Evolutionary conservation across 2,113 vertebrate species (phyloP).

Genomic region (Crotophaga sulcirostris): DNA sequence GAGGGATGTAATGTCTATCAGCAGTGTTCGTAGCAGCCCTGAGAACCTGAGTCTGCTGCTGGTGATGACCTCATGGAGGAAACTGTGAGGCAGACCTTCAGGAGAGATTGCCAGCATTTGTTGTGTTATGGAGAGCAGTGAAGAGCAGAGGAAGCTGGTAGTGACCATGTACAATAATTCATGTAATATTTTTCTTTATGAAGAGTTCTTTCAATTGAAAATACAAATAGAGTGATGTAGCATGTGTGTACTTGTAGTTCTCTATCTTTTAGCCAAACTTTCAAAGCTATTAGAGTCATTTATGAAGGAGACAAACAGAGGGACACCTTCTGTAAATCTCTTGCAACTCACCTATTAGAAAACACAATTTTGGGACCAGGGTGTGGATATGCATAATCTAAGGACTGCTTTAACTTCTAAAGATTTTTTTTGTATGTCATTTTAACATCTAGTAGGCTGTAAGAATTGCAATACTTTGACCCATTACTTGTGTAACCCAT

Average conservation of each 20-base stretch:
- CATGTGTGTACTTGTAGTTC: neutral
- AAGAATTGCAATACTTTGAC: neutral
- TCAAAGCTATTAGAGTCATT: neutral
- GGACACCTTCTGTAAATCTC: neutral
- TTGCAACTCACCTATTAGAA: neutral
- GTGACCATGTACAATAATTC: neutral
- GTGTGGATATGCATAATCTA: neutral
- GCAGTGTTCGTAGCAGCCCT: neutral
- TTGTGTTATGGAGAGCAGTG: neutral
- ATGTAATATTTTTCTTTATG: neutral
- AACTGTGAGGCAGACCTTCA: rapidly evolving
- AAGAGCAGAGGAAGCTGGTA: neutral
- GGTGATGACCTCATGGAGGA: neutral
- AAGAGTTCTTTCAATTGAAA: neutral
- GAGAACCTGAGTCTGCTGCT: neutral
- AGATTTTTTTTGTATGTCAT: neutral
- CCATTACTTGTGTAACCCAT: neutral
- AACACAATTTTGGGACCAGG: neutral
- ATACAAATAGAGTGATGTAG: neutral
- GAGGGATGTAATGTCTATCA: neutral
- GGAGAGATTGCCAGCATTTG: neutral
- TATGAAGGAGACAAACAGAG: neutral
- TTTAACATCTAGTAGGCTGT: neutral
- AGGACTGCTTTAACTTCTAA: neutral
- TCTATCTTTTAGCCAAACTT: neutral